phyloP scores from a whole-genome alignment of 2,888 invertebrate species.

The Eupithecia vulgata region DNA sequence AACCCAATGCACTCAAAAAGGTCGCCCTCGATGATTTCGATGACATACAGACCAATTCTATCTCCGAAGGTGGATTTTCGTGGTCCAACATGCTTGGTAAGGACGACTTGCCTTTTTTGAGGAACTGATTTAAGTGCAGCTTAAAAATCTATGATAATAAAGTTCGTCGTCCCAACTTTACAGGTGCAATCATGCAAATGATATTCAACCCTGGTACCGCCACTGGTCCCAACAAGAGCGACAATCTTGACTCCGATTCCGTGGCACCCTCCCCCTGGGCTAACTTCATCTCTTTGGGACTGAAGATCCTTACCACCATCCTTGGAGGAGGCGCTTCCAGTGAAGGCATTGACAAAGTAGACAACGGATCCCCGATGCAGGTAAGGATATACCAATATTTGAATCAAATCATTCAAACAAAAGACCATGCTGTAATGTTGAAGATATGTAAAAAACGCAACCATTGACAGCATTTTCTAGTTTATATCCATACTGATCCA shows the following conservation, averaged over 20 bases:
- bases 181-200: conserved; percentile 92
- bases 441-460: conserved; percentile 53
- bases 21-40: conserved; percentile 92
- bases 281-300: conserved; percentile 92
- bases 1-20: conserved; percentile 95
- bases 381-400: conserved; percentile 71
- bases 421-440: conserved; percentile 44
- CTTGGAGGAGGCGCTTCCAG: conserved; percentile 90
- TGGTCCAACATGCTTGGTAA: conserved; percentile 93
- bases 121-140: conserved; percentile 7
- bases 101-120: conserved; percentile 30
- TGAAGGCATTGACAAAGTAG: conserved; percentile 95
- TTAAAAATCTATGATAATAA: conserved; percentile 28
- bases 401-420: conserved; percentile 16
- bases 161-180: conserved; percentile 35
- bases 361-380: conserved; percentile 95
- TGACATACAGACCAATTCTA: conserved; percentile 91
- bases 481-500: conserved; percentile 72
- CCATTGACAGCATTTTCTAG: conserved; percentile 47
- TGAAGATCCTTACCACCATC: conserved; percentile 93
- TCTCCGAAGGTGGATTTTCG: conserved; percentile 91
- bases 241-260: conserved; percentile 87
- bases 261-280: conserved; percentile 93
- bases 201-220: conserved; percentile 87
- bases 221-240: conserved; percentile 92